Evolutionary conservation across 2,113 vertebrate species (phyloP), one percentile per base, ranked within the genome.

Genomic region (Natator depressus): DNA sequence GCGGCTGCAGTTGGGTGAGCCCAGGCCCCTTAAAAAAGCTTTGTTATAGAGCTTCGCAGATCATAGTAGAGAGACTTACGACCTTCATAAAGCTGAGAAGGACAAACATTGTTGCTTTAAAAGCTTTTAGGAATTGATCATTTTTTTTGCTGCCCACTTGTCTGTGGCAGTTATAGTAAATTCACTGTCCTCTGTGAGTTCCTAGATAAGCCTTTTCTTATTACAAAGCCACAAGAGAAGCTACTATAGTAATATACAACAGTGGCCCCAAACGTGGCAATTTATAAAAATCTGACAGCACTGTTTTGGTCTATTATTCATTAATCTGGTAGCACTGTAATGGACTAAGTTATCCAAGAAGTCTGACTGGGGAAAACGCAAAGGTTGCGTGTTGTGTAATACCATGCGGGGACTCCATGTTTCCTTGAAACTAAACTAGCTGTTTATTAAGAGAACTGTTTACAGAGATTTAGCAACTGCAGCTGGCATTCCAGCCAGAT

Each of bases 21-120:
- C 24, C 84, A 85, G 31, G 42, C 25, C n/a, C 65, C 50, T 42
- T 9, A 51, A 31, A 29, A 13, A 2, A 3, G 3, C 91, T 72
- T 95, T 91, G 87, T 96, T 96, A 95, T 79, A 94, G 55, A 62
- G 59, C 82, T 95, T 95, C 85, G 85, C 95, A 88, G 87, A 95
- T 97, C 87, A 91, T 93, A 93, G 79, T 86, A 93, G 88, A 88
- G 84, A 96, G 89, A 98, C 96, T 97, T 97, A 96, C 78, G 79
- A 92, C 95, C 94, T 91, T 91, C 88, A 93, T 95, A 98, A 96
- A 82, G 57, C 85, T 53, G 85, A 94, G 95, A 90, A 96, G 82
- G 96, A 95, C 94, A 96, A 95, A 96, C 53, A 91, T 51, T 46
- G 85, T 89, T 81, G 69, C 57, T 95, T 96, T 93, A 92, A 97